Percentiles rank a stretch among this genome's conserved stretches.
These are phyloP conservation scores for Chascanopsetta lugubris DNA, from an alignment of 2,113 vertebrate genomes.

Conservation along the genomic window DNA sequence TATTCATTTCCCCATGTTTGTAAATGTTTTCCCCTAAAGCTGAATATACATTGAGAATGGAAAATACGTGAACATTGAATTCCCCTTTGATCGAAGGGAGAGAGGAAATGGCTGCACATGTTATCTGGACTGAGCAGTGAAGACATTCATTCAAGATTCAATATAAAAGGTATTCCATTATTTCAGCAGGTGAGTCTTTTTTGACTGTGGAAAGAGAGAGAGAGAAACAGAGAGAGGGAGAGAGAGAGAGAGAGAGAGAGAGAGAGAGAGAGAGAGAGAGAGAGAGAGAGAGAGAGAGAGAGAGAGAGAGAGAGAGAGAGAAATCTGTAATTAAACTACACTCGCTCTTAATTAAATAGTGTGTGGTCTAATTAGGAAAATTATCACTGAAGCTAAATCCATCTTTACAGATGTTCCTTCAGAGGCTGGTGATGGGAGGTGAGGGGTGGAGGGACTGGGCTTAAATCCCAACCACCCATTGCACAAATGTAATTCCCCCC, in stretches of 20 bases:
- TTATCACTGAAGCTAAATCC: slow-evolving; percentile 74
- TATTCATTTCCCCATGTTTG: too few species aligned
- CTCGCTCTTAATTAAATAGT: slow-evolving; percentile 78
- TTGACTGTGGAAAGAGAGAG: slow-evolving; percentile 1
- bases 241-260: neutral
- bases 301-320: slow-evolving; percentile 14
- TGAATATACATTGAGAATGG: neutral
- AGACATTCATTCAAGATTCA: slow-evolving; percentile 46
- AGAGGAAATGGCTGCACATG: neutral
- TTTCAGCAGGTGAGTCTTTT: slow-evolving; percentile 47
- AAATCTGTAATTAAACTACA: slow-evolving; percentile 73
- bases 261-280: slow-evolving; percentile 28
- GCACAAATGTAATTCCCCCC: slow-evolving; percentile 68
- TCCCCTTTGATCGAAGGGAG: too few species aligned
- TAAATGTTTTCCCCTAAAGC: too few species aligned
- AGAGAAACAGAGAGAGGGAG: neutral
- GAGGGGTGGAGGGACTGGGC: neutral
- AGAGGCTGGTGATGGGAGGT: slow-evolving; percentile 6
- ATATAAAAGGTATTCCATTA: slow-evolving; percentile 53
- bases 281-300: neutral
- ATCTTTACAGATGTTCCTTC: slow-evolving; percentile 71
- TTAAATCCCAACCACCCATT: slow-evolving; percentile 55
- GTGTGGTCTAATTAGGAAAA: slow-evolving; percentile 79
- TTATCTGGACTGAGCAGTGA: neutral
- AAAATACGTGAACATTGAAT: neutral